Base-by-base conservation (phyloP, 2,113 vertebrate genomes). In the Ascaphus truei region DNA sequence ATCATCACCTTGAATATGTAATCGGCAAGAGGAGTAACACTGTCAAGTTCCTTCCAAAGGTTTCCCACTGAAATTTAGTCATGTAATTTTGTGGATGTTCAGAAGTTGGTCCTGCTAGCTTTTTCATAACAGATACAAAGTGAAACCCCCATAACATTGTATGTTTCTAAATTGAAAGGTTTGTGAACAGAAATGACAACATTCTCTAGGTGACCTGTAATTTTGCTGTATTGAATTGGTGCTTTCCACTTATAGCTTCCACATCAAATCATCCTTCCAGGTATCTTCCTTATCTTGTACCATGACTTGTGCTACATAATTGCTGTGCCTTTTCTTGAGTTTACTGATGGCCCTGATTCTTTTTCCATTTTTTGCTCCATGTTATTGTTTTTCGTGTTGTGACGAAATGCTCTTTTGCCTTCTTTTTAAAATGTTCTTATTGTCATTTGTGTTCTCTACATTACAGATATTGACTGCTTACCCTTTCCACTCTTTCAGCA, bases 181-280 rank as follows among this genome's bases (percentile, higher is more conserved):
- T 47, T 57, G 27, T 43, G 25, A 15, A 7, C 13, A 57, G 18
- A 31, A 53, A 34, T 34, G 39, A 15, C 12, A 13, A 13, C 23
- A 48, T 59, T 68, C 30, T 59, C 27, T 34, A 3, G 4, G 31
- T 65, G 62, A 52, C 62, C 62, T 65, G 62, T 36, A 52, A 65
- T 53, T 59, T 59, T 15, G 15, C 30, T 47, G 55, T 12, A 16
- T 37, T 45, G 20, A 58, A 34, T 68, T 68, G 13, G 13, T 33
- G n/a, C 33, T 43, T 39, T 20, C 56, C 23, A 30, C 20, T 25
- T 48, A 18, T 36, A 22, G 29, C 16, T 12, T 33, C 30, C 30
- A 58, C 53, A 48, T 36, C 29, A 25, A 59, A 26, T 48, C 22
- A 18, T 50, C 31, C 15, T 53, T 50, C 27, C 41, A n/a, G 55